phyloP scores from a whole-genome alignment of 2,888 invertebrate genomes.

The Syrista parreyssii region DNA sequence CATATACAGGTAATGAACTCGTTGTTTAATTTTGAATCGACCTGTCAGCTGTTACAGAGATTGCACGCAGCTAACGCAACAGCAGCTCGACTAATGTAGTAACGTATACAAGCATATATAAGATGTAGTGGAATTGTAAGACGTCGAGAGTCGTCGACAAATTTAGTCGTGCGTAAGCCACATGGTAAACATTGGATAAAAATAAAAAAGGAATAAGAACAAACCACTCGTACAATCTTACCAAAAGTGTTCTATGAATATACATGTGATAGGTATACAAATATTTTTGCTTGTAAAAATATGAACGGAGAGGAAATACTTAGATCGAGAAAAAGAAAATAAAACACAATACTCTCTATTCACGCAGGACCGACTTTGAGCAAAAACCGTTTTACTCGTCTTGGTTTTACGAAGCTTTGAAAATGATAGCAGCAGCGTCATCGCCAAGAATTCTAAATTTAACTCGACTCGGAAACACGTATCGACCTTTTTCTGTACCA shows the following conservation, averaged over 20 bases:
- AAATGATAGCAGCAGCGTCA: background rate
- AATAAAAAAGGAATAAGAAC: slow-evolving; percentile 28
- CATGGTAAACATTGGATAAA: slow-evolving; percentile 44
- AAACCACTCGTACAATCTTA: background rate
- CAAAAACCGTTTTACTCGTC: background rate
- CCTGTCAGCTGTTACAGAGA: too few species aligned
- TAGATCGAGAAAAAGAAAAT: too few species aligned
- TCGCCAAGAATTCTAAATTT: background rate
- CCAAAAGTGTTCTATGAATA: background rate
- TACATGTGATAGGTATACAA: background rate
- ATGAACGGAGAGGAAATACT: background rate
- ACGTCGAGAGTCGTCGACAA: slow-evolving; percentile 39
- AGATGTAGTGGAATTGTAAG: background rate
- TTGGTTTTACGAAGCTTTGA: background rate
- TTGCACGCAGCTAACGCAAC: too few species aligned
- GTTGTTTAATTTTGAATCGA: too few species aligned
- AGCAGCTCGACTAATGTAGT: background rate
- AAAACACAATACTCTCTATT: too few species aligned
- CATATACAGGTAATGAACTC: too few species aligned
- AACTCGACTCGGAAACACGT: background rate
- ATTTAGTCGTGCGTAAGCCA: slow-evolving; percentile 53
- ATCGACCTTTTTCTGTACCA: background rate
- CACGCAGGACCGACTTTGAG: too few species aligned
- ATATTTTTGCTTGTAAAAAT: background rate
- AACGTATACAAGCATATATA: background rate